A percentile compares a stretch with the other conserved stretches of the same genome.
Conservation (phyloP, 2,113 vertebrate species). For the Solea senegalensis region DNA sequence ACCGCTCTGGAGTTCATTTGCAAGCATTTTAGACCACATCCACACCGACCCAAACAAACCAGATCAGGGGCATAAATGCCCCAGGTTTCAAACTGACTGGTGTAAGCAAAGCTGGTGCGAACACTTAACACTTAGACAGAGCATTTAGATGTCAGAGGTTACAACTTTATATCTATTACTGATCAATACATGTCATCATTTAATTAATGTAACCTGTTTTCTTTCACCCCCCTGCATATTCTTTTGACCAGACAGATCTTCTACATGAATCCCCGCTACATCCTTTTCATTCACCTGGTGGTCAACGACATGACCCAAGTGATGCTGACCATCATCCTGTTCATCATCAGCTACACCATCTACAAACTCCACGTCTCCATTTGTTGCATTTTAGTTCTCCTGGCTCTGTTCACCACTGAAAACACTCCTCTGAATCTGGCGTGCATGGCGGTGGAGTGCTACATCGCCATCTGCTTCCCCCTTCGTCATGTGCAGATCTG, state of each 20-base stretch:
- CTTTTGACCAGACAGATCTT: constrained; percentile 39
- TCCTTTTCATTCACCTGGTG: constrained; percentile 67
- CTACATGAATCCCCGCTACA: constrained; percentile 63
- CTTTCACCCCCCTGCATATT: too few species aligned
- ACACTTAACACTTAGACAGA: too few species aligned
- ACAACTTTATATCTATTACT: too few species aligned
- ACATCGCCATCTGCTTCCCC: constrained; percentile 72
- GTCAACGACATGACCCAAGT: constrained; percentile 61
- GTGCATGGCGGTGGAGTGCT: constrained; percentile 71
- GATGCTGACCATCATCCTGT: constrained; percentile 23
- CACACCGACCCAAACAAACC: too few species aligned
- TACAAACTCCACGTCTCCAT: constrained; percentile 42
- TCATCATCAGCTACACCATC: constrained; percentile 32
- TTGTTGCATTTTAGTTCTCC: constrained; percentile 63
- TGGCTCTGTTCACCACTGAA: constrained; percentile 42
- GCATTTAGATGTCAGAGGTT: too few species aligned
- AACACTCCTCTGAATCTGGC: constrained; percentile 72
- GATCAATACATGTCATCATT: too few species aligned
- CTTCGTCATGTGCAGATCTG: constrained; percentile 70
- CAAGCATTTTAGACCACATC: too few species aligned
- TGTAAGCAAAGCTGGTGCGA: too few species aligned
- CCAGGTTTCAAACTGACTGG: too few species aligned
- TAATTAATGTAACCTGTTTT: too few species aligned
- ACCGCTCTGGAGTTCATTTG: too few species aligned
- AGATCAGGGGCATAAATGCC: too few species aligned